phyloP scores from a whole-genome alignment of 2,888 invertebrate species.

The Drosophila pullipes region DNA sequence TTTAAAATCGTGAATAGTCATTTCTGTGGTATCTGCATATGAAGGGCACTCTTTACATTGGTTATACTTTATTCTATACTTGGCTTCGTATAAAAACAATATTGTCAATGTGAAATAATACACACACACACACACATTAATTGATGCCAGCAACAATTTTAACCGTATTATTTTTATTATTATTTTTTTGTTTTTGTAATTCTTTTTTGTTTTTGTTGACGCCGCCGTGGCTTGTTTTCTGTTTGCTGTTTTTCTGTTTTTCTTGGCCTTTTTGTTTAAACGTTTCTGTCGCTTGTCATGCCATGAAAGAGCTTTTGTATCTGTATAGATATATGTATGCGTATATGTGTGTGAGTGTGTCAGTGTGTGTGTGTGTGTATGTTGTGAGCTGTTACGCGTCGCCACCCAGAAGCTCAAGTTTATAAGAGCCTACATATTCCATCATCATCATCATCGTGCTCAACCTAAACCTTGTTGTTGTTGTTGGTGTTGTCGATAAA shows the following conservation, averaged over 20 bases:
- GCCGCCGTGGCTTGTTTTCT: constrained; percentile 27
- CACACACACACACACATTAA: constrained; percentile 16
- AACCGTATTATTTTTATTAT: constrained; percentile 12
- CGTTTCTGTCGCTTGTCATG: constrained; percentile 73
- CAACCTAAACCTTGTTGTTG: constrained; percentile 14
- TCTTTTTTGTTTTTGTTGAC: constrained; percentile 37
- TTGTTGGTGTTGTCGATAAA: constrained; percentile 55
- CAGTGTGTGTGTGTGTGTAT: constrained; percentile 32
- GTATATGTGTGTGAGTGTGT: constrained; percentile 21
- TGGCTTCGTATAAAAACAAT: not conserved
- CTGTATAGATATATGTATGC: constrained; percentile 7
- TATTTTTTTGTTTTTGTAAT: constrained; percentile 26
- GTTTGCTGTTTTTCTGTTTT: constrained; percentile 18
- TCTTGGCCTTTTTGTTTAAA: constrained; percentile 61
- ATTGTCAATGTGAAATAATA: not conserved
- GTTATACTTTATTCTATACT: not conserved
- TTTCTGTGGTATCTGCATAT: not conserved
- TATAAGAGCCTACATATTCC: constrained; percentile 79
- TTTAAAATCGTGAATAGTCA: not conserved
- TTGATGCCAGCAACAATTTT: constrained; percentile 44
- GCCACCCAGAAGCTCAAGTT: constrained; percentile 84
- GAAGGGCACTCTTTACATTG: not conserved
- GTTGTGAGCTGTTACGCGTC: constrained; percentile 75
- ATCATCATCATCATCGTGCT: constrained; percentile 70
- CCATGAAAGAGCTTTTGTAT: constrained; percentile 69